Evolutionary conservation across 2,888 invertebrate species (phyloP), one percentile per base, ranked within the genome.

Genomic region (Melangyna quadrimaculata): DNA sequence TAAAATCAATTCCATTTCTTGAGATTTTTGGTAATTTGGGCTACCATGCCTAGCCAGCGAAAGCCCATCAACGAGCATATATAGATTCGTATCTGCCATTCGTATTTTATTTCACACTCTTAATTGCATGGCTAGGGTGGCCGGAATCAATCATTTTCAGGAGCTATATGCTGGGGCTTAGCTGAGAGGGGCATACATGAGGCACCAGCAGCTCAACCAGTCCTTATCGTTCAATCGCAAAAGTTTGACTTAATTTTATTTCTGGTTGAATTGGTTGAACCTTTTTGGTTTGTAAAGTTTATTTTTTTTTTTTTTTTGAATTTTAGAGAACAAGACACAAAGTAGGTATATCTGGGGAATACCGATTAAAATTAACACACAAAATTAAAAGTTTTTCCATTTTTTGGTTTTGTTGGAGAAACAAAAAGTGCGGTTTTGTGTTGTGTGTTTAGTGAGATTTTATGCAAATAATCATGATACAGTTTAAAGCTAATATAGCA

Each of bases 81-180:
- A 53, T 17, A 80, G 84, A 84, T 84, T 75, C 65, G 63, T 59
- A 80, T 84, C 81, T 75, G 57, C 6, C 35, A 51, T 37, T 81
- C 81, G 81, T 72, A 71, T 87, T 87, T 87, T 82, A 87, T 82
- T 82, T 87, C 87, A 87, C 87, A 87, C 87, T 87, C 78, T 87
- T 82, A 87, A 87, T 87, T 87, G 82, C 78, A 70, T 74, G 78
- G 72, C 82, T 74, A 82, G 78, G 82, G 87, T 87, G 87, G 87
- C 87, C 87, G 53, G 78, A 82, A 87, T 87, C 72, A 82, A 87
- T 87, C 87, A 86, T 86, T 81, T 86, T 61, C 55, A n/a, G 79
- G 14, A 35, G 51, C 37, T 57, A 22, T 3, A 14, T 0, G n/a
- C 1, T 12, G 24, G 24, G 6, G 24, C 9, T 19, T 6, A 35